Evolutionary conservation across 2,797 vertebrate species (phyloP).

Genomic region (Morelia viridis): DNA sequence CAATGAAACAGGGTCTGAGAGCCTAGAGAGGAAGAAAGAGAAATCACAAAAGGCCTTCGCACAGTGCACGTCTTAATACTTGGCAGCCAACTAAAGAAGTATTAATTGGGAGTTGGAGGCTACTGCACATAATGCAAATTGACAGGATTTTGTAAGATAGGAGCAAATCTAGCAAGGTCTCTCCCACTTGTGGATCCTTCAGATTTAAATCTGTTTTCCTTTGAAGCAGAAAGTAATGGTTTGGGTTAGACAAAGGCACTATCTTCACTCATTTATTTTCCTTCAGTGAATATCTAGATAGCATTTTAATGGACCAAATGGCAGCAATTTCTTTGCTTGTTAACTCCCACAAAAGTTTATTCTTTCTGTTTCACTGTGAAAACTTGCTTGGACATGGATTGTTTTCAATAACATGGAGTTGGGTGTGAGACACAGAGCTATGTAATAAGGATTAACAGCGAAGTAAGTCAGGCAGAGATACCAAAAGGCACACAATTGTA

Average conservation of each 20-base stretch:
- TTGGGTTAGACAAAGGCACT: not conserved
- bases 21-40: conserved; percentile 71
- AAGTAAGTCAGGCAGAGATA: not conserved
- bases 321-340: not conserved
- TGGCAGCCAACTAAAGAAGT: not conserved
- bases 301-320: not conserved
- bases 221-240: not conserved
- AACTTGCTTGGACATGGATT: not conserved
- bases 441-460: not conserved
- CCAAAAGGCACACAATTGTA: not conserved
- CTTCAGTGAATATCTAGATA: not conserved
- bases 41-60: conserved; percentile 20
- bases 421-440: not conserved
- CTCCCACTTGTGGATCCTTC: not conserved
- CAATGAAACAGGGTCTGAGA: conserved; percentile 96
- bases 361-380: not conserved
- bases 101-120: not conserved
- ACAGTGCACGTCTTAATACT: not conserved
- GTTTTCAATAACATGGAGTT: not conserved
- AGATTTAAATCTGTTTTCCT: not conserved
- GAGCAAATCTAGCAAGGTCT: not conserved
- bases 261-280: not conserved
- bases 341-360: not conserved
- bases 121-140: not conserved
- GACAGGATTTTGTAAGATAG: not conserved